Evolutionary conservation across 2,797 vertebrate genomes (phyloP).

Genomic region (Avahi laniger): DNA sequence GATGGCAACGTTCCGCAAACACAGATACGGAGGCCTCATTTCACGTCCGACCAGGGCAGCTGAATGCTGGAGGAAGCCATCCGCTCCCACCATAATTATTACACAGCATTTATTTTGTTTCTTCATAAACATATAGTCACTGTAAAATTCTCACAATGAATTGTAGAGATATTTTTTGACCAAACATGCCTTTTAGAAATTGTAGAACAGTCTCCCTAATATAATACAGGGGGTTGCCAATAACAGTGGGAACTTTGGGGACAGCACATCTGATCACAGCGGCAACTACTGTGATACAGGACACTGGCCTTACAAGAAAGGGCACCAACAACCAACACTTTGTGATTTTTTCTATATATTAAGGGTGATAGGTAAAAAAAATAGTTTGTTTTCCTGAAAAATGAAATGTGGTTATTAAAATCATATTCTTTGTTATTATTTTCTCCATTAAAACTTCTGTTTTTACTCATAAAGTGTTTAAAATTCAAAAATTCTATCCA

Average conservation of each 20-base stretch:
- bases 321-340: background rate
- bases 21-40: constrained; percentile 78
- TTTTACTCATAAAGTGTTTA: background rate
- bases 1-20: constrained; percentile 81
- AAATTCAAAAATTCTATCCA: background rate
- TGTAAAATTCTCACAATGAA: background rate
- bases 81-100: constrained; percentile 68
- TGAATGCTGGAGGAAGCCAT: constrained; percentile 68
- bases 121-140: constrained; percentile 40
- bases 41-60: constrained; percentile 69
- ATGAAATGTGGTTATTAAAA: background rate
- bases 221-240: background rate
- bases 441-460: background rate
- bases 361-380: background rate
- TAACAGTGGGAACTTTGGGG: background rate
- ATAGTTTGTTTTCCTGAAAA: background rate
- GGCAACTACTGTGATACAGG: background rate
- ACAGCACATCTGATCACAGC: background rate
- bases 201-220: constrained; percentile 37
- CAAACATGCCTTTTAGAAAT: constrained; percentile 44
- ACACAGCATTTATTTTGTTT: constrained; percentile 61
- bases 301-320: background rate
- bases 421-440: background rate
- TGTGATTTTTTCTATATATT: background rate
- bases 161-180: background rate